Evolutionary conservation across 2,113 vertebrate genomes (phyloP).

Genomic region (Campylomormyrus tamandua): DNA sequence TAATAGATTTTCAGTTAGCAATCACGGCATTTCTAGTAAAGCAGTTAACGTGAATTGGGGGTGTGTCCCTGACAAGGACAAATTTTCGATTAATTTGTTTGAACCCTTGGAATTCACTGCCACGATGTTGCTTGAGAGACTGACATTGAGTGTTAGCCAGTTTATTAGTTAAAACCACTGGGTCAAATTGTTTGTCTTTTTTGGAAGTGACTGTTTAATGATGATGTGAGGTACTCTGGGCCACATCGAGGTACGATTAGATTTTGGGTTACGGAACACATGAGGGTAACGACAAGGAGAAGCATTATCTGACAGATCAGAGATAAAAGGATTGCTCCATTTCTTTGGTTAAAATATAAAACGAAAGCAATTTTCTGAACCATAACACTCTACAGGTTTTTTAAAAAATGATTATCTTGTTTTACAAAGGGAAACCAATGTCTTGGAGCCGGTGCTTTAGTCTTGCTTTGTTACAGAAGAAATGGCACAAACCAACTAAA

Average conservation of each 20-base stretch:
- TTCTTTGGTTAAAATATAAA: conserved; percentile 78
- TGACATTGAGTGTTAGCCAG: not conserved
- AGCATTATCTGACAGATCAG: conserved; percentile 28
- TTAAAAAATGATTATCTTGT: conserved; percentile 58
- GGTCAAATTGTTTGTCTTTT: conserved; percentile 7
- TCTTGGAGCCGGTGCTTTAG: conserved; percentile 52
- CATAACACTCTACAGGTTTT: conserved; percentile 60
- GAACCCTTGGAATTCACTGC: not conserved
- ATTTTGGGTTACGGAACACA: conserved; percentile 50
- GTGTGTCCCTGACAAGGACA: not conserved
- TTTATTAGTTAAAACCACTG: conserved; percentile 34
- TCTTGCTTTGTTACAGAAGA: conserved; percentile 40
- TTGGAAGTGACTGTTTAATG: conserved; percentile 48
- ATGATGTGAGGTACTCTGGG: conserved; percentile 61
- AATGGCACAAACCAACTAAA: conserved; percentile 61
- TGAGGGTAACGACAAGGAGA: conserved; percentile 36
- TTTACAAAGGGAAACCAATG: conserved; percentile 63
- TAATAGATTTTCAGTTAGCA: not conserved
- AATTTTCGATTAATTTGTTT: not conserved
- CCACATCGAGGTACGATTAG: conserved; percentile 66
- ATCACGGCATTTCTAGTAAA: not conserved
- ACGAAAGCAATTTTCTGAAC: conserved; percentile 65
- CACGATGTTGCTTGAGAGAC: not conserved
- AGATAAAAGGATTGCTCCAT: conserved; percentile 59
- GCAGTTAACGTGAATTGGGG: not conserved